Evolutionary conservation across 92 coral and sea anemone genomes (phyloP).

Genomic region (Nematostella vectensis): DNA sequence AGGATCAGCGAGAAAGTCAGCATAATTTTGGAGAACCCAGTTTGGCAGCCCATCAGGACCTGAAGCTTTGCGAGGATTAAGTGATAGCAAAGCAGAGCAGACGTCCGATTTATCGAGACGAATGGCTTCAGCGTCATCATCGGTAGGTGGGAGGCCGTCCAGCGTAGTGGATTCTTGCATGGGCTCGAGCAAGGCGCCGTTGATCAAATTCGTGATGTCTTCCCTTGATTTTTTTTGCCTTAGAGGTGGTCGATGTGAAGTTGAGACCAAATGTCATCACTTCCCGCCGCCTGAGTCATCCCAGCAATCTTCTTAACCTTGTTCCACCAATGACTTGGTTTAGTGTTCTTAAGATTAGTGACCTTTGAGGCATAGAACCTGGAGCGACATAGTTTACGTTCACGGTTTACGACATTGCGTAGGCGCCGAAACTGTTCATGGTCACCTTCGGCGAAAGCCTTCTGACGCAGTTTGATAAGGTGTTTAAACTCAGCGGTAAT

Average conservation of each 20-base stretch:
- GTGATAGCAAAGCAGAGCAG: no score
- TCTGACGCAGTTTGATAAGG: no score
- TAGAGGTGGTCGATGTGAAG: constrained; percentile 21
- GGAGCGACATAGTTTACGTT: constrained; percentile 29
- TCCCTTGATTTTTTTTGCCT: constrained; percentile 2
- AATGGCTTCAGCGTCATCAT: no score
- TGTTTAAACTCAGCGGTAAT: no score
- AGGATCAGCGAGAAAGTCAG: no score
- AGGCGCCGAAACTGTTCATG: constrained; percentile 3
- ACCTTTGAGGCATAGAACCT: constrained; percentile 30
- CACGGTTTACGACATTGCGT: constrained; percentile 29
- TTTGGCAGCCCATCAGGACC: no score
- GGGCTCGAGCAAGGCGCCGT: constrained; percentile 13
- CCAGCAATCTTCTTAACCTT: constrained; percentile 43
- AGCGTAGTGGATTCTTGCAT: constrained; percentile 1
- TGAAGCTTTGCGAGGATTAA: no score
- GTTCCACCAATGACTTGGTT: constrained; percentile 49
- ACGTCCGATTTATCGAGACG: no score
- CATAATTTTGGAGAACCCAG: no score
- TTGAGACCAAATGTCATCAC: constrained; percentile 28
- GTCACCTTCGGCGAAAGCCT: no score
- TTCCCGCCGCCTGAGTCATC: constrained; percentile 37
- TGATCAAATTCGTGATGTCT: constrained; percentile 8
- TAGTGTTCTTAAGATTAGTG: constrained; percentile 33
- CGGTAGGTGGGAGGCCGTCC: no score